phyloP scores from a whole-genome alignment of 2,888 invertebrate genomes.

The Drosophila helvetica region DNA sequence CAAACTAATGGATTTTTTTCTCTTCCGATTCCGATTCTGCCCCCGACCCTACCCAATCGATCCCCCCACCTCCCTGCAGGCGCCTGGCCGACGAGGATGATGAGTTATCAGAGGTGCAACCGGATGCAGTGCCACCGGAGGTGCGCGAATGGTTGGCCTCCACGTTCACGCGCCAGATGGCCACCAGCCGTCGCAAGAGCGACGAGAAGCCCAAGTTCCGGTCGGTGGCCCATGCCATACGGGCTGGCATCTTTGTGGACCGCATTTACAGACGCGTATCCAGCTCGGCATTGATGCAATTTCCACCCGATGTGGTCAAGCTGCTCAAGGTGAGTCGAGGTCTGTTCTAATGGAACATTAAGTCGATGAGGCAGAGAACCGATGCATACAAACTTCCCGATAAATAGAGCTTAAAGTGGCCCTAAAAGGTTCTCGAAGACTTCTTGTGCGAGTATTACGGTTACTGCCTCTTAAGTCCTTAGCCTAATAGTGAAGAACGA shows the following conservation, averaged over 20 bases:
- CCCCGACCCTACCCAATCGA: background rate
- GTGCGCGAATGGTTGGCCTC: constrained; percentile 98
- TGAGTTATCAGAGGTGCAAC: constrained; percentile 97
- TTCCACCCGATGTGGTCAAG: constrained; percentile 93
- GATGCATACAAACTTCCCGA: no score
- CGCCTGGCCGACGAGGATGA: constrained; percentile 95
- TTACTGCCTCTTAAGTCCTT: no score
- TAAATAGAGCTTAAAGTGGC: no score
- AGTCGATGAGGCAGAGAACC: background rate
- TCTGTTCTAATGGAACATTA: background rate
- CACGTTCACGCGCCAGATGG: constrained; percentile 96
- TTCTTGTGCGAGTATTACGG: no score
- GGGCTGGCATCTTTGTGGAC: constrained; percentile 98
- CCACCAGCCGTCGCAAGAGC: constrained; percentile 89
- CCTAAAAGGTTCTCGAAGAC: no score
- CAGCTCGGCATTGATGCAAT: constrained; percentile 92
- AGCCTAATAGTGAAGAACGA: no score
- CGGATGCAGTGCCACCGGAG: constrained; percentile 97
- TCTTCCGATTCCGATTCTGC: constrained; percentile 7
- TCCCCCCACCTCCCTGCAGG: constrained; percentile 84
- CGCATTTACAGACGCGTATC: constrained; percentile 94
- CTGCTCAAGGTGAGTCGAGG: constrained; percentile 90
- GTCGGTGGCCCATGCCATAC: constrained; percentile 97
- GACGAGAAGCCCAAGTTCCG: constrained; percentile 95
- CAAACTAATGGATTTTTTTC: constrained; percentile 51